Percentiles rank a stretch among this genome's conserved stretches.
phyloP scores from a whole-genome alignment of 1,140 invertebrate genomes.

The Bilobella aurantiaca region DNA sequence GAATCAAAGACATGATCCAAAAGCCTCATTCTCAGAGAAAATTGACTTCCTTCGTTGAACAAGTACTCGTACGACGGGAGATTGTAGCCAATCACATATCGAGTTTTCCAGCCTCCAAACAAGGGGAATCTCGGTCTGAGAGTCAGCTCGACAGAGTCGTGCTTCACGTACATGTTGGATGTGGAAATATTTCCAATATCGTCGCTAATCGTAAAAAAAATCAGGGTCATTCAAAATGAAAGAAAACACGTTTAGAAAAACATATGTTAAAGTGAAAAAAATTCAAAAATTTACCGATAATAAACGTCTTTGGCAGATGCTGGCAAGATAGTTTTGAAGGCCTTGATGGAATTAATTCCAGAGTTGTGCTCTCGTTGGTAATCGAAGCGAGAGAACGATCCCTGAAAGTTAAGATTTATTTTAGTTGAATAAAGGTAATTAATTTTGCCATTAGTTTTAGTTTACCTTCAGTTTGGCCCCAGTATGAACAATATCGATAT shows the following conservation, averaged over 20 bases:
- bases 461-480: constrained; percentile 71
- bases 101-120: constrained; percentile 98
- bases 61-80: constrained; percentile 94
- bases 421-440: too few species aligned
- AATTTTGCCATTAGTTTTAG: neutral
- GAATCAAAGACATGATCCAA: constrained; percentile 96
- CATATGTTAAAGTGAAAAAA: too few species aligned
- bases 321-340: constrained; percentile 85
- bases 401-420: too few species aligned
- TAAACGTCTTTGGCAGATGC: constrained; percentile 82
- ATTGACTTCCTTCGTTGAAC: constrained; percentile 60
- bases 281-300: too few species aligned
- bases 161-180: constrained; percentile 73
- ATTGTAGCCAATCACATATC: constrained; percentile 94
- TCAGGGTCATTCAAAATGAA: too few species aligned
- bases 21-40: constrained; percentile 79
- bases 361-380: constrained; percentile 81
- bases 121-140: constrained; percentile 89
- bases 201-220: too few species aligned
- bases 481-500: constrained; percentile 78
- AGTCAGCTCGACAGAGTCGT: constrained; percentile 89
- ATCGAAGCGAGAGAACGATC: constrained; percentile 90
- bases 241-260: too few species aligned
- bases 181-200: constrained; percentile 99
- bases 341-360: constrained; percentile 75